Conservation (phyloP, 35 echinoderm and acorn worm genomes). For the Heliocidaris tuberculata region DNA sequence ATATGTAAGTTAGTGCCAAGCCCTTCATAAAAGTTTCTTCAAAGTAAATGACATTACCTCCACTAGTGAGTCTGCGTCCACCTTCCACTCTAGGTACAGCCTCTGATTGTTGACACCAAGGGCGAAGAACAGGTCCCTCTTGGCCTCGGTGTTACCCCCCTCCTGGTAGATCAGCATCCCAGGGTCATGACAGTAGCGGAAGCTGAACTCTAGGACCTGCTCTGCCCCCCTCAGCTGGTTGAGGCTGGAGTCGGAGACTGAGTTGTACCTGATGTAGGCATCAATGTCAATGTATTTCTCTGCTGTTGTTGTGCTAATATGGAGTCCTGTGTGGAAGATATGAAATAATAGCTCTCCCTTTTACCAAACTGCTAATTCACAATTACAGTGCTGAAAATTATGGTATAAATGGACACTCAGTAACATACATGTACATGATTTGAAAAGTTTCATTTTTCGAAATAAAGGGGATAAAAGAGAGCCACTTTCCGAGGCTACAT, state of each 20-base stretch:
- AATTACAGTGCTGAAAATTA: too few relatives aligned
- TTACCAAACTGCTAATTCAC: too few relatives aligned
- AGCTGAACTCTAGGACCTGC: slow-evolving; percentile 87
- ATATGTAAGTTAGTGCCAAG: too few relatives aligned
- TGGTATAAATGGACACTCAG: too few relatives aligned
- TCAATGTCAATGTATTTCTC: slow-evolving; percentile 98
- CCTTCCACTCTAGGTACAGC: slow-evolving; percentile 91
- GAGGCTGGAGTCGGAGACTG: slow-evolving; percentile 45
- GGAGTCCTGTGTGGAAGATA: background rate
- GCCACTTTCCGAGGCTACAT: too few relatives aligned
- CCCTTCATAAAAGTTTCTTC: too few relatives aligned
- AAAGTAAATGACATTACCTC: background rate
- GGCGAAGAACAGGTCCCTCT: slow-evolving; percentile 75
- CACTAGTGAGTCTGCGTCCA: slow-evolving; percentile 30
- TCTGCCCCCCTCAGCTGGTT: slow-evolving; percentile 74
- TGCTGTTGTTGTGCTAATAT: slow-evolving; percentile 6
- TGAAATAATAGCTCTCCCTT: background rate
- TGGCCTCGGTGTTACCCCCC: slow-evolving; percentile 53
- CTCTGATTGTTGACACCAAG: slow-evolving; percentile 74
- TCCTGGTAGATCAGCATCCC: slow-evolving; percentile 96
- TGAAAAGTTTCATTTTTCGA: too few relatives aligned
- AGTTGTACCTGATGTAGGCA: slow-evolving; percentile 87
- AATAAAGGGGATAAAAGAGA: too few relatives aligned
- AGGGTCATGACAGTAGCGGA: slow-evolving; percentile 89
- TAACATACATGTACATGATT: too few relatives aligned